Conservation (phyloP, 1,140 invertebrate species). For the Gryon sp. region DNA sequence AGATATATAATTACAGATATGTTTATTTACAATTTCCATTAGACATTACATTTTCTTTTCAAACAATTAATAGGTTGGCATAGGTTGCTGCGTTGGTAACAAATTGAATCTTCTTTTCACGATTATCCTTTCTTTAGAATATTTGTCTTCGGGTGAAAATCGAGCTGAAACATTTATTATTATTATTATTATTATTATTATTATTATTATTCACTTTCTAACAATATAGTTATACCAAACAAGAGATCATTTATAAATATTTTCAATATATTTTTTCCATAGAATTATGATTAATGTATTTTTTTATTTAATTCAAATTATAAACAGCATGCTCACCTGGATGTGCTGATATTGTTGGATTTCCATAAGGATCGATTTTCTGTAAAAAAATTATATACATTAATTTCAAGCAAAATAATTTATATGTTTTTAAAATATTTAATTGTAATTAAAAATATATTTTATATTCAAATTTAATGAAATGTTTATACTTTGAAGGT, state of each 20-base stretch:
- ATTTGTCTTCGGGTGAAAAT: slow-evolving; percentile 98
- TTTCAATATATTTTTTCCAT: slow-evolving; percentile 5
- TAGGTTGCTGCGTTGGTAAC: slow-evolving; percentile 91
- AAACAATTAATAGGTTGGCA: slow-evolving; percentile 84
- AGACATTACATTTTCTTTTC: no score
- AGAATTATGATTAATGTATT: no score
- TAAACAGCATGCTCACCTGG: slow-evolving; percentile 81
- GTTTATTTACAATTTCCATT: no score
- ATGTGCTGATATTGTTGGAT: slow-evolving; percentile 92
- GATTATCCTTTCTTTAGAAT: slow-evolving; percentile 92
- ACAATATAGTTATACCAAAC: slow-evolving; percentile 13
- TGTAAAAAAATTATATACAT: slow-evolving; percentile 71
- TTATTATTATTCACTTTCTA: no score
- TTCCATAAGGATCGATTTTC: slow-evolving; percentile 87
- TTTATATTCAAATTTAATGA: no score
- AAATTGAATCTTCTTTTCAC: slow-evolving; percentile 95
- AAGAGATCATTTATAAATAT: not conserved
- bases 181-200: no score
- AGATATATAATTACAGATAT: no score
- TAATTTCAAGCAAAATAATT: slow-evolving; percentile 1
- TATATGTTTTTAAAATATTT: not conserved
- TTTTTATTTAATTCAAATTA: slow-evolving; percentile 14
- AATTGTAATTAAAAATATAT: slow-evolving; percentile 10
- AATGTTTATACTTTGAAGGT: slow-evolving; percentile 4
- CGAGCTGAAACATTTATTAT: slow-evolving; percentile 91